These are phyloP conservation scores for Zosterops lateralis DNA, from an alignment of 2,113 vertebrate genomes.

Conservation along the genomic window DNA sequence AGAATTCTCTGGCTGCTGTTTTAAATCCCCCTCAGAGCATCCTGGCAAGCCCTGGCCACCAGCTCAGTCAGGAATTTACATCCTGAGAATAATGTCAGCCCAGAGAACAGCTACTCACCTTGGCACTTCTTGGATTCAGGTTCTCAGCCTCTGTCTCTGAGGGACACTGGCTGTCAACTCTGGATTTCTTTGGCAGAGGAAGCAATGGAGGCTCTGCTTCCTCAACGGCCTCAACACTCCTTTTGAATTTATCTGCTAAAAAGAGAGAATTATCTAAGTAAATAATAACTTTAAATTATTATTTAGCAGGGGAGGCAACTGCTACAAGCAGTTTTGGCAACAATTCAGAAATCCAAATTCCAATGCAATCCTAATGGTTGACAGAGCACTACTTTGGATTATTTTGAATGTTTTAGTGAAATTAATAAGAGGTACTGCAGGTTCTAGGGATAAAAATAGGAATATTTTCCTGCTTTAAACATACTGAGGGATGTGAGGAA, in stretches of 20 bases:
- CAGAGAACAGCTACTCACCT: constrained; percentile 40
- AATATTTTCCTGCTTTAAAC: neutral
- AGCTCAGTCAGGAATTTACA: neutral
- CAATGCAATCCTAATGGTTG: neutral
- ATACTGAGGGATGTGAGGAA: neutral
- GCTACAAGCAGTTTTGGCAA: neutral
- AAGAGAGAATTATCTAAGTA: neutral
- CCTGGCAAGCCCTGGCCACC: neutral
- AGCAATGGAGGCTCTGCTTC: neutral
- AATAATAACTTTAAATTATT: neutral
- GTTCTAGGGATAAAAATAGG: neutral
- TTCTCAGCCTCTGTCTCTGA: constrained; percentile 39
- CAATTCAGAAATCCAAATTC: neutral
- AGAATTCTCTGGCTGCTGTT: neutral
- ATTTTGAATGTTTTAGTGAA: neutral
- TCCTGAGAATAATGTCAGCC: neutral
- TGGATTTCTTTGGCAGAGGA: constrained; percentile 54
- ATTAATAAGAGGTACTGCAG: neutral
- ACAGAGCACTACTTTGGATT: neutral
- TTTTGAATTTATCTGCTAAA: neutral
- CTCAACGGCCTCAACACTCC: neutral
- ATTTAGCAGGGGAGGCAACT: neutral
- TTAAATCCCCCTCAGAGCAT: neutral
- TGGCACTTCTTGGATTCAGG: neutral
- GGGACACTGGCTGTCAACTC: neutral